Evolutionary conservation across 2,888 invertebrate genomes (phyloP).

Genomic region (Monopis laevigella): DNA sequence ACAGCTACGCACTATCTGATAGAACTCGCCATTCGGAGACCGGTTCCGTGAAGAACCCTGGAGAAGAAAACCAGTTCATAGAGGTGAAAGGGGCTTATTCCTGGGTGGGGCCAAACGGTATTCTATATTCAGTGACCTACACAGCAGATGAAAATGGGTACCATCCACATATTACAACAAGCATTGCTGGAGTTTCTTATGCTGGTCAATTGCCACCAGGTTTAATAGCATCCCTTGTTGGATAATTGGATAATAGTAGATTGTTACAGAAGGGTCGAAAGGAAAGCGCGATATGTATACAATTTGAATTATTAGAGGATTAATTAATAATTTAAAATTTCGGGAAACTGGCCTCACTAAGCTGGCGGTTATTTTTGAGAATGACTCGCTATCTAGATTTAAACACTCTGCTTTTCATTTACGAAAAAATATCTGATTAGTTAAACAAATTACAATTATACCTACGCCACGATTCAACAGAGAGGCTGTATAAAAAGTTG

Average conservation of each 20-base stretch:
- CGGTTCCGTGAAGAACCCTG: conserved; percentile 58
- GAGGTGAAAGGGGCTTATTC: conserved; percentile 40
- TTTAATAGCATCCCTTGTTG: conserved; percentile 40
- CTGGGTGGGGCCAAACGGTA: conserved; percentile 49
- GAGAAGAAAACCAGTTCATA: conserved; percentile 56
- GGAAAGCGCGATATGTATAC: too few species aligned
- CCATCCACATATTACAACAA: conserved; percentile 35
- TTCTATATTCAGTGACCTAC: conserved; percentile 46
- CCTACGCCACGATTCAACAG: too few species aligned
- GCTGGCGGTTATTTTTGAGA: too few species aligned
- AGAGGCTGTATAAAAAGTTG: too few species aligned
- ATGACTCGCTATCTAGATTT: too few species aligned
- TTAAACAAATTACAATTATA: too few species aligned
- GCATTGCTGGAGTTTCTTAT: conserved; percentile 11
- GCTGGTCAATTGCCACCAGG: conserved; percentile 37
- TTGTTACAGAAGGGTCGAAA: too few species aligned
- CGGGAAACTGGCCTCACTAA: too few species aligned
- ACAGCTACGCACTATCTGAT: conserved; percentile 61
- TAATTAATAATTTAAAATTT: too few species aligned
- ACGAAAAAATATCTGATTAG: too few species aligned
- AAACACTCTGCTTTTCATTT: too few species aligned
- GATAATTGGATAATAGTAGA: conserved; percentile 27
- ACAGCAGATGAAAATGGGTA: conserved; percentile 58
- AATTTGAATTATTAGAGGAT: too few species aligned
- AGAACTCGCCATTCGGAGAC: conserved; percentile 54